A percentile compares a stretch with the other conserved stretches of the same genome.
Evolutionary conservation across 2,113 vertebrate genomes (phyloP).

Genomic region (Forbesichthys papilliferus): DNA sequence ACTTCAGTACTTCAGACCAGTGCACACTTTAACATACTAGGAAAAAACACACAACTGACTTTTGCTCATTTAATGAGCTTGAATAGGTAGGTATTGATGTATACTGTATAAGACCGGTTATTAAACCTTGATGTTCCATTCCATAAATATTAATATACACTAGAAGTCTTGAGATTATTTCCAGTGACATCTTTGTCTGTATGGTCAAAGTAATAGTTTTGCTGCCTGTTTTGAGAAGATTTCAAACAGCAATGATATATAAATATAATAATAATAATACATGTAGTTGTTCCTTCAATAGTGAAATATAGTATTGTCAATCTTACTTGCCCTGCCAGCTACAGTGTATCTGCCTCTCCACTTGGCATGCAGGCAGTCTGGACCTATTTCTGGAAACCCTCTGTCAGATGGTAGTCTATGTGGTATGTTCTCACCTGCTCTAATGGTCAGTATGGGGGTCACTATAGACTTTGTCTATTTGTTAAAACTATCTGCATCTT

Average conservation of each 20-base stretch:
- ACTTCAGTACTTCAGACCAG: neutral
- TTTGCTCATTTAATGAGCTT: slow-evolving; percentile 8
- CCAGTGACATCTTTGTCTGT: too few species aligned
- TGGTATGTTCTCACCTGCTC: neutral
- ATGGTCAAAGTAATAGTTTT: too few species aligned
- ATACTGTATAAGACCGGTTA: neutral
- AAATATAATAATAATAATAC: slow-evolving; percentile 37
- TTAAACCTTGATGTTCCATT: too few species aligned
- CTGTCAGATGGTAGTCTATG: neutral
- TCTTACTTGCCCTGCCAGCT: neutral
- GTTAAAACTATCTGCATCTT: too few species aligned
- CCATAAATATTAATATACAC: too few species aligned
- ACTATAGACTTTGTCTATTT: too few species aligned
- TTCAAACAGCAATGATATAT: too few species aligned
- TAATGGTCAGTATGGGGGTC: too few species aligned
- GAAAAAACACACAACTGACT: neutral
- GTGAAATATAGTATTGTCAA: slow-evolving; percentile 4
- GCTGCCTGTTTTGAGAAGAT: too few species aligned
- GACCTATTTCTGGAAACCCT: neutral
- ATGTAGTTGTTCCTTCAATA: neutral
- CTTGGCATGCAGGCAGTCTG: neutral
- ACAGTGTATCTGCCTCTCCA: neutral
- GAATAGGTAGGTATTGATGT: neutral
- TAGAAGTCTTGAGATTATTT: too few species aligned
- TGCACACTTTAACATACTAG: neutral